Percentiles rank a stretch among this genome's conserved stretches.
phyloP scores from a whole-genome alignment of 2,888 invertebrate species.

The Tubiluchus corallicola region DNA sequence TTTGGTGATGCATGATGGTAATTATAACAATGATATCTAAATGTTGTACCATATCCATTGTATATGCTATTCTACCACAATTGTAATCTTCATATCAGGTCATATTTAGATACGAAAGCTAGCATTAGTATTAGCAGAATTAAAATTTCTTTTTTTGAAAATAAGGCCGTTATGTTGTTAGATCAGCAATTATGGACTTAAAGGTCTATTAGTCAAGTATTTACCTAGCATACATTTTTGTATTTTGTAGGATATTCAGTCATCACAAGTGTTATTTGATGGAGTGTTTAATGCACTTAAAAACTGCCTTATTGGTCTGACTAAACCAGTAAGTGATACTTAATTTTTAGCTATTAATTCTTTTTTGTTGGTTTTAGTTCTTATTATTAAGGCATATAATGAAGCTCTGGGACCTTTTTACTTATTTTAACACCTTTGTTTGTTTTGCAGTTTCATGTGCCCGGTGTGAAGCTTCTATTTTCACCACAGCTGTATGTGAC shows the following conservation, averaged over 20 bases:
- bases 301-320: constrained; percentile 25
- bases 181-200: too few relatives aligned
- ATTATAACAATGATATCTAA: too few relatives aligned
- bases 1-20: too few relatives aligned
- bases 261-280: constrained; percentile 26
- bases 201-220: too few relatives aligned
- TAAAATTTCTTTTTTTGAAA: too few relatives aligned
- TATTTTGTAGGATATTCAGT: constrained; percentile 25
- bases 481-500: constrained; percentile 50
- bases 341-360: constrained; percentile 10
- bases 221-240: too few relatives aligned
- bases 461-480: constrained; percentile 42
- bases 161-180: too few relatives aligned
- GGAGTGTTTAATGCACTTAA: constrained; percentile 25
- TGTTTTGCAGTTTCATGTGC: constrained; percentile 42
- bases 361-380: constrained; percentile 9
- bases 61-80: too few relatives aligned
- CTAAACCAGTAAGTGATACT: constrained; percentile 25
- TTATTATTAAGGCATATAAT: constrained; percentile 2
- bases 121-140: too few relatives aligned
- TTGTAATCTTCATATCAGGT: too few relatives aligned
- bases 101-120: too few relatives aligned
- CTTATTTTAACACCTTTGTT: constrained; percentile 9
- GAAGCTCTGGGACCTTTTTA: neutral
- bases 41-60: too few relatives aligned